Conservation (phyloP, 2,113 vertebrate genomes). For the Leptobrachium leishanense region DNA sequence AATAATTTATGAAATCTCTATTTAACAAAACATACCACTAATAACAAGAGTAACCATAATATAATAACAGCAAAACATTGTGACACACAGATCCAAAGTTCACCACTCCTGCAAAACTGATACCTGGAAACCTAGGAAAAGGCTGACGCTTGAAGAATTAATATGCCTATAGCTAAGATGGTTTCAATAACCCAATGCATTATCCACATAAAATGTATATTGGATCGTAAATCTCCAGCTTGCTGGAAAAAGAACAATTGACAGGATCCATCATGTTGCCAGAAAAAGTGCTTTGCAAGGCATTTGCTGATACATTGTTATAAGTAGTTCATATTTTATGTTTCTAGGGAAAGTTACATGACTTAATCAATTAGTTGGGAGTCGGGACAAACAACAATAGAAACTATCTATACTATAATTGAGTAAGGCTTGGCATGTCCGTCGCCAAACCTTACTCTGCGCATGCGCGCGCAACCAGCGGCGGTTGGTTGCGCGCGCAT, state of each 20-base stretch:
- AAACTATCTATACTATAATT: no score
- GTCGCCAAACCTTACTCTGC: no score
- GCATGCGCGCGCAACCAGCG: no score
- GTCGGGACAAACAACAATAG: background rate
- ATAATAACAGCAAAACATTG: no score
- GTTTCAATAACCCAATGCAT: background rate
- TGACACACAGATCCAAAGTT: no score
- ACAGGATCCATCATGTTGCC: background rate
- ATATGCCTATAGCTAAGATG: background rate
- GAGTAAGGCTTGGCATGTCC: no score
- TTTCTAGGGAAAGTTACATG: background rate
- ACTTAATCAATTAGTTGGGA: background rate
- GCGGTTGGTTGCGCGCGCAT: no score
- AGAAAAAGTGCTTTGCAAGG: background rate
- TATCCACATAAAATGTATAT: conserved; percentile 12
- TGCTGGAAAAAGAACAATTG: background rate
- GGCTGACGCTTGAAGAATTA: background rate
- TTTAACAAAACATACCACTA: no score
- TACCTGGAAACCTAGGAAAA: background rate
- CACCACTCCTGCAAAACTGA: no score
- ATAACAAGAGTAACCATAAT: no score
- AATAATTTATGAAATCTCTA: no score
- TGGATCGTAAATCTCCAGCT: background rate
- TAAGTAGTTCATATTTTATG: background rate
- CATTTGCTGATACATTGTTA: background rate